A percentile compares a stretch with the other conserved stretches of the same genome.
phyloP scores from a whole-genome alignment of 2,113 vertebrate species.

The Labeo catla region DNA sequence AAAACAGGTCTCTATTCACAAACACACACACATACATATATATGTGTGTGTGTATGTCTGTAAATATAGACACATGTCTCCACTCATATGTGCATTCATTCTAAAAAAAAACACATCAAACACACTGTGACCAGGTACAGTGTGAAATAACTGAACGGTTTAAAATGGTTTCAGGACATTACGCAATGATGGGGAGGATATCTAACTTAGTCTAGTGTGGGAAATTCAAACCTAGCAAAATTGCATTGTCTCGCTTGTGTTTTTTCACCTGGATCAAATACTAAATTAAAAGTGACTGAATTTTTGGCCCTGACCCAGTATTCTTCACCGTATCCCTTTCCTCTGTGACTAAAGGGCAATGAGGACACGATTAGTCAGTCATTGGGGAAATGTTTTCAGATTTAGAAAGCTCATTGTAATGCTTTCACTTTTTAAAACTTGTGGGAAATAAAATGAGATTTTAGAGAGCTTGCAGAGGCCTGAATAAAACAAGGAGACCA shows the following conservation, averaged over 20 bases:
- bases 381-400: neutral
- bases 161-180: constrained; percentile 45
- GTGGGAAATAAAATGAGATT: neutral
- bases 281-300: neutral
- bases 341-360: neutral
- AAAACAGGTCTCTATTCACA: constrained; percentile 78
- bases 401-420: constrained; percentile 31
- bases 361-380: neutral
- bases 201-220: constrained; percentile 41
- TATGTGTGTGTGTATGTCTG: neutral
- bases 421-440: constrained; percentile 29
- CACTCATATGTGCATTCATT: constrained; percentile 47
- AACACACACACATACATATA: constrained; percentile 56
- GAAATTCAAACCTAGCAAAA: constrained; percentile 39
- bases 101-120: constrained; percentile 46
- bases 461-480: neutral
- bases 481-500: neutral
- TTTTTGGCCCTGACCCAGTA: constrained; percentile 31
- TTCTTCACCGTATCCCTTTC: constrained; percentile 16
- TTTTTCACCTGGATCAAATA: constrained; percentile 36
- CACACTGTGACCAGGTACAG: constrained; percentile 43
- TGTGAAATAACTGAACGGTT: constrained; percentile 41
- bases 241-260: constrained; percentile 21
- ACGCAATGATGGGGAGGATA: constrained; percentile 39
- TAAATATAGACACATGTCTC: constrained; percentile 27